Evolutionary conservation across 2,888 invertebrate genomes (phyloP).

Genomic region (Sinohyriopsis cumingii): DNA sequence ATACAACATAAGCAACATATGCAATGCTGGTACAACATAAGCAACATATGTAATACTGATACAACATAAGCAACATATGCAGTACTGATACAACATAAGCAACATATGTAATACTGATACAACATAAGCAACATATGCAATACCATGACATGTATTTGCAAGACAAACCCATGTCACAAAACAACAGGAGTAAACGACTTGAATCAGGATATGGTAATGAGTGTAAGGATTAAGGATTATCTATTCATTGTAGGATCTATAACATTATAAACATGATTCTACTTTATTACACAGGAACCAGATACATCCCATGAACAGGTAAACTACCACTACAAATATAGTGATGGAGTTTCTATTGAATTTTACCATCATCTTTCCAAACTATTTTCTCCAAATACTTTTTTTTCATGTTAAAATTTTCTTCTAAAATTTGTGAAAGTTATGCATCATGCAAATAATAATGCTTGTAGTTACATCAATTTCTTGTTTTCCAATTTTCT

Average conservation of each 20-base stretch:
- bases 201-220: too few relatives aligned
- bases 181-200: too few relatives aligned
- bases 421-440: not conserved
- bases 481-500: not conserved
- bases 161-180: too few relatives aligned
- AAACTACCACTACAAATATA: conserved; percentile 6
- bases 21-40: too few relatives aligned
- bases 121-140: too few relatives aligned
- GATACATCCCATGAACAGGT: conserved; percentile 16
- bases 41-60: too few relatives aligned
- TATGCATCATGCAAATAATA: not conserved
- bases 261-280: not conserved
- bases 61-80: too few relatives aligned
- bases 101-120: too few relatives aligned
- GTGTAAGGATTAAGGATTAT: too few relatives aligned
- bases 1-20: too few relatives aligned
- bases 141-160: too few relatives aligned
- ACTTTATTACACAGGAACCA: conserved; percentile 16
- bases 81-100: too few relatives aligned
- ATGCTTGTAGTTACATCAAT: not conserved
- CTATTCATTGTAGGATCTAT: not conserved
- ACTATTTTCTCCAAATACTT: not conserved
- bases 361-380: conserved; percentile 3
- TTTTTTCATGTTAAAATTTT: not conserved
- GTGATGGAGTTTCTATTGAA: conserved; percentile 11